These are phyloP conservation scores for Haliaeetus leucogaster DNA, from an alignment of 2,113 vertebrate genomes.

Conservation along the genomic window DNA sequence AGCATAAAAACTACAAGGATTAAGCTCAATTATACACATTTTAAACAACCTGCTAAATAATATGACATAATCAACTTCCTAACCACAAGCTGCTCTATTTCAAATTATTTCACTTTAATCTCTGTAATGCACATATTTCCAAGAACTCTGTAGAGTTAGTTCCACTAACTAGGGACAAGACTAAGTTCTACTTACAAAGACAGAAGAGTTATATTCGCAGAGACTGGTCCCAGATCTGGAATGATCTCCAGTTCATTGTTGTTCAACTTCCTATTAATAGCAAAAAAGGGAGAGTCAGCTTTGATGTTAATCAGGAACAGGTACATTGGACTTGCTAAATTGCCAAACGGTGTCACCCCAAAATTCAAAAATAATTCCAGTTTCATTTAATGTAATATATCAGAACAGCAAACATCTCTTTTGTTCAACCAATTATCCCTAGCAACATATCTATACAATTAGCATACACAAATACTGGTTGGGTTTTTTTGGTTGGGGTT, in stretches of 20 bases:
- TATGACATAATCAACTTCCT: conserved; percentile 28
- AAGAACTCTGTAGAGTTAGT: not conserved
- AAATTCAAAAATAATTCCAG: not conserved
- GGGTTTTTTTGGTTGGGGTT: not conserved
- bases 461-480: not conserved
- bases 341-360: not conserved
- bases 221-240: conserved; percentile 81
- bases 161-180: not conserved
- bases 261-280: conserved; percentile 84
- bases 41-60: conserved; percentile 37
- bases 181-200: conserved; percentile 85
- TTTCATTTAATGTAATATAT: not conserved
- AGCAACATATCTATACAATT: not conserved
- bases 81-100: conserved; percentile 42
- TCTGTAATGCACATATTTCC: not conserved
- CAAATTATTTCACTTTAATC: conserved; percentile 40
- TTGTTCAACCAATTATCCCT: not conserved
- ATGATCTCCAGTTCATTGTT: conserved; percentile 87
- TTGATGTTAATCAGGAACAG: not conserved
- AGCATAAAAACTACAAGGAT: conserved; percentile 30
- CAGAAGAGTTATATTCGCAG: conserved; percentile 86
- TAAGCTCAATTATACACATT: conserved; percentile 55
- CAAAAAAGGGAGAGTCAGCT: not conserved
- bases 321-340: not conserved
- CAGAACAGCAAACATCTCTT: not conserved